Percentiles rank a stretch among this genome's conserved stretches.
phyloP scores from a whole-genome alignment of 2,888 invertebrate genomes.

The Plemyria rubiginata region DNA sequence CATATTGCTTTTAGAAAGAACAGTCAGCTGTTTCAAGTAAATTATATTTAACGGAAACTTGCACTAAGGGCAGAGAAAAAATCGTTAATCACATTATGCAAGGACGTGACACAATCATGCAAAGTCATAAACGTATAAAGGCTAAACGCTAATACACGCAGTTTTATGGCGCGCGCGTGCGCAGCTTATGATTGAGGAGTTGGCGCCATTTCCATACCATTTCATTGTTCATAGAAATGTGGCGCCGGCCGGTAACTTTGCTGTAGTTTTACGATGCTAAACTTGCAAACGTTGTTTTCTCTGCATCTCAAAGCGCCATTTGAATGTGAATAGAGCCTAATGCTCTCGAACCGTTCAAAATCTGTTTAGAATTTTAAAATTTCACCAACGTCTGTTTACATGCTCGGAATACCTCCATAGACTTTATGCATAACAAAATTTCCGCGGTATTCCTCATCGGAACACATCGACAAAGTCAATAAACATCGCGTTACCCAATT shows the following conservation, averaged over 20 bases:
- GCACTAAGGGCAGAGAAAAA: background rate
- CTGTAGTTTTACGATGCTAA: constrained; percentile 76
- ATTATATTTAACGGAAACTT: background rate
- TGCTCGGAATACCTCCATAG: constrained; percentile 55
- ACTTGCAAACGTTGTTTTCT: constrained; percentile 68
- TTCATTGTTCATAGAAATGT: constrained; percentile 81
- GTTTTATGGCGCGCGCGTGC: constrained; percentile 67
- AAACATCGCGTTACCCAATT: constrained; percentile 64
- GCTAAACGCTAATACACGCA: constrained; percentile 55
- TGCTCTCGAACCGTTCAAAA: constrained; percentile 53
- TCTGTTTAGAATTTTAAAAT: constrained; percentile 69
- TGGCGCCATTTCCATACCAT: constrained; percentile 76
- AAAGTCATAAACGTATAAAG: constrained; percentile 54
- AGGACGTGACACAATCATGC: constrained; percentile 61
- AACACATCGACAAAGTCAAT: constrained; percentile 65
- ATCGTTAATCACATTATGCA: constrained; percentile 46
- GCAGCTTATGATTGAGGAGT: constrained; percentile 70
- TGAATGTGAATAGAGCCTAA: constrained; percentile 63
- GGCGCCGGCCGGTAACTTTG: constrained; percentile 74
- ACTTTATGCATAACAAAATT: constrained; percentile 48
- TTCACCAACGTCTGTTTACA: constrained; percentile 63
- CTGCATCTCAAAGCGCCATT: constrained; percentile 58
- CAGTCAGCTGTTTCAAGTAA: background rate
- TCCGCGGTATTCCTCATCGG: constrained; percentile 50
- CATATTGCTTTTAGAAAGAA: background rate